Evolutionary conservation across 2,113 vertebrate species (phyloP), one percentile per base, ranked within the genome.

Genomic region (Ariopsis seemanni): DNA sequence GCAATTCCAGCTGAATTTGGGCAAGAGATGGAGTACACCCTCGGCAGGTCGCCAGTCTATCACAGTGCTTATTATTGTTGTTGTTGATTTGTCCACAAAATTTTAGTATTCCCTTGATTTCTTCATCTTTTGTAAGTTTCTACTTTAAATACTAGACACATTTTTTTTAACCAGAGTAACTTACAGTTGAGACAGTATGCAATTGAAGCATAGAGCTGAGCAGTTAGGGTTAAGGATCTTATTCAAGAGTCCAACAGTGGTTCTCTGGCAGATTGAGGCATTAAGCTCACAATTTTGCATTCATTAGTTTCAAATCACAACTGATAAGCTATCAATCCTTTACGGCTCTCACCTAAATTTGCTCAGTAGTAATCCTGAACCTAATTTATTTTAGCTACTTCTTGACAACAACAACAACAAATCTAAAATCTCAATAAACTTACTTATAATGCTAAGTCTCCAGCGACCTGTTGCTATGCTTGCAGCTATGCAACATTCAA

Each of bases 381-480:
- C 50, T 27, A 25, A 11, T 25, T 52, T 79, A n/a, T 79, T 17
- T 27, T 57, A 27, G 25, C 25, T n/a, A 53, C 22, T n/a, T 53
- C 22, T n/a, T 78, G 25, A 53, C 11, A 18, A 79, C n/a, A 30
- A 80, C 34, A 34, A 34, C 34, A 42, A 42, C 42, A 79, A 30
- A 57, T 17, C 27, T 30, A 30, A 34, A 42, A 81, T 42, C 30
- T 55, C 30, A 60, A 62, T 60, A 81, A 30, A 60, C 8, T 22
- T 60, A 7, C 27, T 62, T 22, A 27, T 25, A 82, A 62, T 58
- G 34, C 9, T 11, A 52, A 34, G 50, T 74, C 50, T 72, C 42
- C 60, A 50, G 42, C 53, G 82, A 87, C 83, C 83, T 90, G 87
- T 90, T 87, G 53, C 62, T 89, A 83, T 77, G 52, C 71, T 85